Base-by-base conservation (phyloP, 2,888 invertebrate species). In the Lamellibrachia columna region DNA sequence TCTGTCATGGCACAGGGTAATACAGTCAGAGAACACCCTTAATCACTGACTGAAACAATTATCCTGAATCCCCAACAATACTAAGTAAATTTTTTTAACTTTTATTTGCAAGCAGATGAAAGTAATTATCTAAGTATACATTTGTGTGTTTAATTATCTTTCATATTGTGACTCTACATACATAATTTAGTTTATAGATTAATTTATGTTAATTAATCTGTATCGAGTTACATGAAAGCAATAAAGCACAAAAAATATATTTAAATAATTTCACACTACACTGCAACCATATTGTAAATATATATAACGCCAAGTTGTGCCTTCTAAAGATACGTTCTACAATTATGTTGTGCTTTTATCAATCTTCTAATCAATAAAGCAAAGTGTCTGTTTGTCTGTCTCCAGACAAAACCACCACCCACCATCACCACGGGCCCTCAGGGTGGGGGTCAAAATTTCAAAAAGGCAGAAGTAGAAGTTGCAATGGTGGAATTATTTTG, bases 1-100 rank as follows among this genome's bases (percentile, higher is more conserved):
- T 99, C 99, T 96, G 94, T 90, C 95, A 95, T 91, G 93, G 52
- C 4, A 90, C 11, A 92, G 9, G 52, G 40, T 15, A 75, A 55
- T 75, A 53, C 22, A 22, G 22, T 75, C 75, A 75, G 15, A 75
- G 75, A 60, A 7, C 60, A 60, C 60, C 9, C 22, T 22, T 11
- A 55, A 55, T 55, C 55, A 55, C 55, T 3, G 22, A 60, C 15
- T 60, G 75, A 75, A 22, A 75, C 75, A 75, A 75, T 75, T 22
- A 75, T 22, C n/a, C 15, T 75, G 22, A 75, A 6, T 15, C 75
- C 75, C 75, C 75, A 75, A 55, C 55, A 55, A 55, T 15, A 22
- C 4, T 22, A 75, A 15, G 22, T 75, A 22, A 91, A 1, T 28
- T 28, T 91, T 52, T 52, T 90, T 1, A 28, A 52, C 91, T 52